Evolutionary conservation across 1,140 invertebrate species (phyloP).

Genomic region (Bombus huntii): DNA sequence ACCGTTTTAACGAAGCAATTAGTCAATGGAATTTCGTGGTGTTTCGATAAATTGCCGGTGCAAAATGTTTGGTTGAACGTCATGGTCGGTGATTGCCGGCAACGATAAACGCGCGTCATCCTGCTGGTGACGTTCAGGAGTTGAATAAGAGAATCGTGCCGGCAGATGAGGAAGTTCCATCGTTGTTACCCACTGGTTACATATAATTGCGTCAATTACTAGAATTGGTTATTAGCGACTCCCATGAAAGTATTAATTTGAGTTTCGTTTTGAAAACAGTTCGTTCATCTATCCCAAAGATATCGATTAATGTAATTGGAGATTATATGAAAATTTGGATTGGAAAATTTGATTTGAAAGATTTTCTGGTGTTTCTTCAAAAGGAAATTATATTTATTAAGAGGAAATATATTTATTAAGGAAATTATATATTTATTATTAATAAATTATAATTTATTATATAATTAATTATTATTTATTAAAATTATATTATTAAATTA

Average conservation of each 20-base stretch:
- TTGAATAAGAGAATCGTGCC: not conserved
- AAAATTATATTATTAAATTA: no score
- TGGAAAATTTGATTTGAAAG: no score
- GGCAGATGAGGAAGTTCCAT: not conserved
- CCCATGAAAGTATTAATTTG: not conserved
- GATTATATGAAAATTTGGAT: no score
- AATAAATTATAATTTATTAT: no score
- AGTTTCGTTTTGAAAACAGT: not conserved
- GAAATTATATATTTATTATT: no score
- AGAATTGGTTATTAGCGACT: not conserved
- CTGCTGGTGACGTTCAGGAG: not conserved
- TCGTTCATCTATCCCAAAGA: not conserved
- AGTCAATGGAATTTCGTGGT: slow-evolving; percentile 40
- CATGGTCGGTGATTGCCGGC: not conserved
- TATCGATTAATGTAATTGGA: not conserved
- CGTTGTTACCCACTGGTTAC: not conserved
- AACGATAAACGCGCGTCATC: not conserved
- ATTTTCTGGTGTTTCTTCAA: no score
- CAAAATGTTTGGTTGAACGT: not conserved
- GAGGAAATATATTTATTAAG: no score
- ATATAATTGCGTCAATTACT: not conserved
- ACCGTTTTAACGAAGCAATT: slow-evolving; percentile 56
- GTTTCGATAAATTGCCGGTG: slow-evolving; percentile 27
- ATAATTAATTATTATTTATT: no score
- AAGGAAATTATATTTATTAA: no score